These are phyloP conservation scores for Lepus americanus DNA, from an alignment of 2,113 vertebrate species.

Conservation along the genomic window DNA sequence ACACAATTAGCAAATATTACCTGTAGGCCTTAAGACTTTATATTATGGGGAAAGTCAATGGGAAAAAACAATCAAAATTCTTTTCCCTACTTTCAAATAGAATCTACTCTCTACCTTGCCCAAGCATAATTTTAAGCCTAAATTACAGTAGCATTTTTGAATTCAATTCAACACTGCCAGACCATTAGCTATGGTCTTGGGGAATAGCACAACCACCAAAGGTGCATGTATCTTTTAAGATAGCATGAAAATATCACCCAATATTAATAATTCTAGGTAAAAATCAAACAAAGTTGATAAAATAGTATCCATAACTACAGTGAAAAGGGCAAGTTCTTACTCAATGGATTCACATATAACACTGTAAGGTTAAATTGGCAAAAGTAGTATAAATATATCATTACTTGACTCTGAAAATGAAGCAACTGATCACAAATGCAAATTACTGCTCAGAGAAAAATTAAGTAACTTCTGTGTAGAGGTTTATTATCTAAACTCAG, in stretches of 20 bases:
- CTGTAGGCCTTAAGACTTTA: slow-evolving; percentile 34
- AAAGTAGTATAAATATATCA: slow-evolving; percentile 50
- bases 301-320: slow-evolving; percentile 32
- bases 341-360: slow-evolving; percentile 51
- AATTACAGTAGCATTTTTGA: slow-evolving; percentile 29
- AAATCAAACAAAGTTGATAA: slow-evolving; percentile 41
- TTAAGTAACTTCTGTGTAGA: slow-evolving; percentile 78
- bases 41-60: background rate
- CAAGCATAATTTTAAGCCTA: background rate
- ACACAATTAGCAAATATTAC: slow-evolving; percentile 31
- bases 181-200: background rate
- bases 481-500: slow-evolving; percentile 86
- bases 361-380: slow-evolving; percentile 66
- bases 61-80: slow-evolving; percentile 1
- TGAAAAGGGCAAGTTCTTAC: slow-evolving; percentile 49
- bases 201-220: background rate
- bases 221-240: background rate
- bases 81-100: slow-evolving; percentile 28
- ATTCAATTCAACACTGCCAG: slow-evolving; percentile 26
- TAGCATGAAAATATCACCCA: slow-evolving; percentile 47
- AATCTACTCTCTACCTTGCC: background rate
- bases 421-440: slow-evolving; percentile 68
- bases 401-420: slow-evolving; percentile 79
- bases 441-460: slow-evolving; percentile 84
- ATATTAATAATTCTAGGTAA: slow-evolving; percentile 58